Base-by-base conservation (phyloP, 2,113 vertebrate genomes). In the Gobiocypris rarus region DNA sequence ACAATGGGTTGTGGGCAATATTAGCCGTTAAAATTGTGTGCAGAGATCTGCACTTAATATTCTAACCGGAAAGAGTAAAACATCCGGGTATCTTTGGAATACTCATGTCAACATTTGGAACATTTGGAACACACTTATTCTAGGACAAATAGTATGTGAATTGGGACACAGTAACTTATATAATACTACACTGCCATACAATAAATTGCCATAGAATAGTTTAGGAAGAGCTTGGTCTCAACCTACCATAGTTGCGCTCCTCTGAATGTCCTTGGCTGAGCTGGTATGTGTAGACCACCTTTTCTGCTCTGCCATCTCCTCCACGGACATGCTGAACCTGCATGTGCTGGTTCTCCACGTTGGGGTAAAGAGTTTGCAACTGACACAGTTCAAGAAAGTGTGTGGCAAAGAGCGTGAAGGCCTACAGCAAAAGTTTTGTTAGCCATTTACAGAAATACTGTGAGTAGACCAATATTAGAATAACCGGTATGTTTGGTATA, bases 301-400 rank as follows among this genome's bases (percentile, higher is more conserved):
- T 93, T 71, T 98, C 96, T 69, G 90, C 88, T 56, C 92, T 94
- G 74, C 91, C 93, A 81, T 93, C 90, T 58, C 74, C 87, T 22
- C 90, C 93, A 86, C 94, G 95, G 34, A 93, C 91, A 88, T 97
- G 97, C 41, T 97, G 95, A 84, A 99, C 97, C 93, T 96, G 96
- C 95, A 99, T 97, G 93, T 99, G 95, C 89, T 95, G 94, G 85
- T 98, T 99, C 93, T 97, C 96, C 87, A 97, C 96, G 4, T 98
- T 98, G 50, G 96, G 97, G 91, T 99, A 98, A 14, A 98, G 90
- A 83, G 91, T 90, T 69, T 96, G 95, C 24, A 98, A 92, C 43
- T 97, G 96, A 90, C 97, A 99, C 3, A 99, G 90, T 88, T 99
- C 97, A 89, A 99, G 93, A 84, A 96, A 99, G 93, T 99, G 98